Base-by-base conservation (phyloP, 2,797 vertebrate species). In the Rallus crepitans region DNA sequence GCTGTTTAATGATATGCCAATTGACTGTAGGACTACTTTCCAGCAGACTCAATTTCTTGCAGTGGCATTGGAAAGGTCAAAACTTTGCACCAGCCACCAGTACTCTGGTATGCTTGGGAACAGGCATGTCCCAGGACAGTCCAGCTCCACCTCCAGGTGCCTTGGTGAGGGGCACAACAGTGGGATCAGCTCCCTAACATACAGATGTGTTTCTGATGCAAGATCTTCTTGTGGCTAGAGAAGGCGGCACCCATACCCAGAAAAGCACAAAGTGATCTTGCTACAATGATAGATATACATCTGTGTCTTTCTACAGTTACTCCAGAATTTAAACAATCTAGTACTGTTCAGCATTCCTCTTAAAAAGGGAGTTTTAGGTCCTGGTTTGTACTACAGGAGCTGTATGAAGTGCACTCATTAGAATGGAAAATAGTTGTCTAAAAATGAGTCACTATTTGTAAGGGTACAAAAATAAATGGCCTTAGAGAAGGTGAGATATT, bases 401-500 rank as follows among this genome's bases (percentile, higher is more conserved):
- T 86, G 31, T 16, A 85, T 50, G 87, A 92, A 97, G 78, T 84
- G 89, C 72, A 11, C 42, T 96, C 96, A 94, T 60, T 87, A 94
- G 91, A 95, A 76, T 77, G 84, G 91, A 91, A 93, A 91, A 68
- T 50, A 76, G 27, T 76, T 94, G 61, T 66, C 81, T 92, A 28
- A 76, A 92, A 89, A 68, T 28, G 53, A 89, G 37, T 73, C 20
- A 9, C 20, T 82, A 16, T 89, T 97, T 95, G 81, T 89, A 96
- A 88, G 90, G 65, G 81, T 89, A 92, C 59, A 96, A 96, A 96
- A 96, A 90, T 85, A 42, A 96, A 92, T 97, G 79, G 33, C 55
- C 85, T 89, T n/a, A 61, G 75, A 82, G 95, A 83, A 91, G 82
- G 53, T 52, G 82, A 86, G 33, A 69, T 72, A 89, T 87, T 96